A percentile compares a stretch with the other conserved stretches of the same genome.
Evolutionary conservation across 2,797 vertebrate species (phyloP).

Genomic region (Gymnocypris eckloni): DNA sequence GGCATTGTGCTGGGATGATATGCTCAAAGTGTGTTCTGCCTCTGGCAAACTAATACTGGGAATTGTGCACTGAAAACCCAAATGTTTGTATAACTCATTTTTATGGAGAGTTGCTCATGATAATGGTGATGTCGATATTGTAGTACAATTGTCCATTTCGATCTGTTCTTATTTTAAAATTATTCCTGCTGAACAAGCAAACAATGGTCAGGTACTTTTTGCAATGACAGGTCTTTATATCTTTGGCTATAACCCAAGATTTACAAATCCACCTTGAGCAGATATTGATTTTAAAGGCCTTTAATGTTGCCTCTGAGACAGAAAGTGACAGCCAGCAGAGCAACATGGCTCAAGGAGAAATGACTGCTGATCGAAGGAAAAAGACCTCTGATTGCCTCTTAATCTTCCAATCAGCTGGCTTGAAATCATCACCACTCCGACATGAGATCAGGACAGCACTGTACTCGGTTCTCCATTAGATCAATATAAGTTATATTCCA

Average conservation of each 20-base stretch:
- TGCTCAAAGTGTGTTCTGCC: conserved; percentile 1
- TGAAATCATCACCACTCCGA: conserved; percentile 27
- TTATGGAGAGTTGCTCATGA: conserved; percentile 19
- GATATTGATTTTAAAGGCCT: conserved; percentile 49
- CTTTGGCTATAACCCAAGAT: conserved; percentile 23
- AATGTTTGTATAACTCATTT: background rate
- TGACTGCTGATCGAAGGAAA: conserved; percentile 44
- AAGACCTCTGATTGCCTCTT: conserved; percentile 25
- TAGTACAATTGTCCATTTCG: conserved; percentile 5
- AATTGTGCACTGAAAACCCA: conserved; percentile 20
- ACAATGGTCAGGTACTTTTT: background rate
- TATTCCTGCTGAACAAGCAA: background rate
- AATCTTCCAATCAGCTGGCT: conserved; percentile 22
- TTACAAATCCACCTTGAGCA: conserved; percentile 35
- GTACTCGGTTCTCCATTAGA: conserved; percentile 16
- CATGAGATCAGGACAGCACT: background rate
- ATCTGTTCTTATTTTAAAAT: background rate
- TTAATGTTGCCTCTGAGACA: conserved; percentile 31
- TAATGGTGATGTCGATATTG: conserved; percentile 15
- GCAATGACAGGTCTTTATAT: conserved; percentile 20
- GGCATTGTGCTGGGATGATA: background rate
- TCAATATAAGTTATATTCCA: conserved; percentile 5
- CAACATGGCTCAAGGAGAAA: conserved; percentile 26
- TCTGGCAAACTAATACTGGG: background rate
- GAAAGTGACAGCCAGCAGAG: conserved; percentile 36